Base-by-base conservation (phyloP, 2,888 invertebrate species). In the Philereme transversata region DNA sequence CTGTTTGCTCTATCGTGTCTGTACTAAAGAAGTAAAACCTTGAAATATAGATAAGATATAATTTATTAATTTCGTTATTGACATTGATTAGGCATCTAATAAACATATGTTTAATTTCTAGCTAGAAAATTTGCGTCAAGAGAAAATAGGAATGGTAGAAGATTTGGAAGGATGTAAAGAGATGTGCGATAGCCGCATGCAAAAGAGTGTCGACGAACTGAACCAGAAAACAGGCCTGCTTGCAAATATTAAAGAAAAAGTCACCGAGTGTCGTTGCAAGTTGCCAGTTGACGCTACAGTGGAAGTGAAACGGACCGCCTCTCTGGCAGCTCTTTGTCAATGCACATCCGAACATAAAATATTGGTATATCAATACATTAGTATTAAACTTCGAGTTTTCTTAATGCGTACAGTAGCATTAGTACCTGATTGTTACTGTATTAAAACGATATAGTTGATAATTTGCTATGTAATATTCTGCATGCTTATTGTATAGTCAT, bases 261-360 rank as follows among this genome's bases (percentile, higher is more conserved):
- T 80, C 0, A 61, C 86, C 56, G 86, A 88, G 35, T 92, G 92
- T 58, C 73, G 73, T n/a, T 92, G 92, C 66, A 84, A 86, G 65
- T 8, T 82, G 43, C 92, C 92, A 0, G 72, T 81, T 0, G 86
- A 90, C 38, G 78, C 44, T 0, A 52, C 71, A 0, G 81, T 90
- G 9, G 82, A 88, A 67, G 90, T 75, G 9, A 88, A 84, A 68
- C 81, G 92, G 0, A 90, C 92, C 0, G 81, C 90, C 0, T 92
- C 92, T 0, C 69, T 91, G 0, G 91, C 84, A 4, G 90, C 85
- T 0, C 57, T 88, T 44, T 92, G 92, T 68, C 62, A 60, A n/a
- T 92, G 92, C 62, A 53, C 72, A 0, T 82, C 87, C 3, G 86
- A 84, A 52, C 83, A 87, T 53, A 78, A 76, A 51, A 41, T 80